Evolutionary conservation across 2,113 vertebrate genomes (phyloP).

Genomic region (Campylomormyrus numenius): DNA sequence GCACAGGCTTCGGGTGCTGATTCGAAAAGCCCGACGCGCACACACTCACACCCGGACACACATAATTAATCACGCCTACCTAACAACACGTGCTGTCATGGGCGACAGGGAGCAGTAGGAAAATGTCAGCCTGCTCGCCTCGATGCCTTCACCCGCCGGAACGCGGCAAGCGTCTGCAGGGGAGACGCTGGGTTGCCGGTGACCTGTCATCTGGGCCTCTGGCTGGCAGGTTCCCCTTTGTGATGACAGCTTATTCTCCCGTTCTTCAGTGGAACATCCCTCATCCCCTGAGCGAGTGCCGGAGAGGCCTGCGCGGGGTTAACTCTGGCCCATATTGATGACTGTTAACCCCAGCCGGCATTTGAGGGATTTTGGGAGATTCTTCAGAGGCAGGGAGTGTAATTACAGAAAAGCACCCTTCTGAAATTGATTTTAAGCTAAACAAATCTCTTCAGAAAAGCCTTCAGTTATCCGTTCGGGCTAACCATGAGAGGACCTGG

Average conservation of each 20-base stretch:
- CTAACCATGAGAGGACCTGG: constrained; percentile 50
- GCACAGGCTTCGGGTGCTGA: not conserved
- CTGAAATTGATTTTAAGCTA: constrained; percentile 53
- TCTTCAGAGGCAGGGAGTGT: constrained; percentile 53
- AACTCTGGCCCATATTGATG: constrained; percentile 51
- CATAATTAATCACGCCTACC: not conserved
- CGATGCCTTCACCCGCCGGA: constrained; percentile 35
- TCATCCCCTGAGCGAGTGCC: not conserved
- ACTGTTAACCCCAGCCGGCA: constrained; percentile 50
- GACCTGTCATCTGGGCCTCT: constrained; percentile 3
- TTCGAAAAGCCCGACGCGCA: not conserved
- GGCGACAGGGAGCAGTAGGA: constrained; percentile 51
- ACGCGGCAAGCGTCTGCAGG: constrained; percentile 28
- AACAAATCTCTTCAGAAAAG: constrained; percentile 48
- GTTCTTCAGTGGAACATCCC: not conserved
- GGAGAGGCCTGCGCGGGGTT: constrained; percentile 30
- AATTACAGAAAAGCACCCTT: constrained; percentile 64
- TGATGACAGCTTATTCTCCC: not conserved
- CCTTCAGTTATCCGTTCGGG: constrained; percentile 58
- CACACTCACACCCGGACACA: constrained; percentile 18
- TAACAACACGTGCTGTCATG: not conserved
- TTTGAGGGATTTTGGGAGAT: constrained; percentile 57
- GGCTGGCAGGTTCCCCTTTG: not conserved
- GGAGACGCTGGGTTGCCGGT: constrained; percentile 51
- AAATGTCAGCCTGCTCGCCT: constrained; percentile 57